These are phyloP conservation scores for Therioaphis trifolii DNA, from an alignment of 2,888 invertebrate genomes.

Conservation along the genomic window DNA sequence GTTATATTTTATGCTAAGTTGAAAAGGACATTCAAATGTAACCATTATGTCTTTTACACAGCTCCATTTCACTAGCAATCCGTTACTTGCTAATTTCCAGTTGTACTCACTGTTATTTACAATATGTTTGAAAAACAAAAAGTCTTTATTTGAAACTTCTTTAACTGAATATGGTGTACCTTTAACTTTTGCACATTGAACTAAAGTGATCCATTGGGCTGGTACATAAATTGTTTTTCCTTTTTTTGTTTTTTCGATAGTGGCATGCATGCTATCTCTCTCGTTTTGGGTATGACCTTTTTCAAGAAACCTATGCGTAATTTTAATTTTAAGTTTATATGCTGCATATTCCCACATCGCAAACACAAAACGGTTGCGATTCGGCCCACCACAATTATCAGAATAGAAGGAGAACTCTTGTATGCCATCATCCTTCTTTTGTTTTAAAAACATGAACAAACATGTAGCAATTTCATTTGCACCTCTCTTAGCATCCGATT, in stretches of 20 bases:
- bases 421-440: background rate
- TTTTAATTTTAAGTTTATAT: background rate
- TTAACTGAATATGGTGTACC: background rate
- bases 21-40: background rate
- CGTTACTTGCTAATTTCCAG: background rate
- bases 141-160: background rate
- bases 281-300: constrained; percentile 9
- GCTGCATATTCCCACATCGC: constrained; percentile 4
- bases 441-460: background rate
- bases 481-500: background rate
- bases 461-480: background rate
- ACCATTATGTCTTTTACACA: background rate
- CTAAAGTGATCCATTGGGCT: background rate
- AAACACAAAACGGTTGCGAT: background rate
- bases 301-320: background rate
- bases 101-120: background rate
- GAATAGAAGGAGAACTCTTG: background rate
- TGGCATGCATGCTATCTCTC: background rate
- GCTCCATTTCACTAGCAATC: background rate
- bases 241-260: background rate
- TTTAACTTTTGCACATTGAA: background rate
- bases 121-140: background rate
- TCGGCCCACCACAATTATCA: background rate
- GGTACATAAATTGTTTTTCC: background rate
- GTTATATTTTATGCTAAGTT: background rate